Evolutionary conservation across 1,140 invertebrate genomes (phyloP).

Genomic region (Gyrodactylus bullatarudis): DNA sequence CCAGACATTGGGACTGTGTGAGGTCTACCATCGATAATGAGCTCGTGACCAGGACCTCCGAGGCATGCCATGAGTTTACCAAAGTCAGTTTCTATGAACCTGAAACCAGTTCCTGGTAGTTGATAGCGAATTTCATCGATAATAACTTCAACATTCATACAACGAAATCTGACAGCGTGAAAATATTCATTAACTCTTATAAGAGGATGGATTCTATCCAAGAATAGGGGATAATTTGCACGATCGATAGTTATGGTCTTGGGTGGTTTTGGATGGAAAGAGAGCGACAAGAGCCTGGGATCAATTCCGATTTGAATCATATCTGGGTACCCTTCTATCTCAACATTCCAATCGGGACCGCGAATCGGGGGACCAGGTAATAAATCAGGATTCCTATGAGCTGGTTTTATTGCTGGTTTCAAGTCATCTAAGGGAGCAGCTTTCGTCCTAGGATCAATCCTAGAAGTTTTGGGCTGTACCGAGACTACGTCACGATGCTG

Average conservation of each 20-base stretch:
- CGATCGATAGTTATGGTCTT: neutral
- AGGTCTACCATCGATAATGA: constrained; percentile 1
- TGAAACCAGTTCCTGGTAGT: neutral
- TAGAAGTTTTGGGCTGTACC: neutral
- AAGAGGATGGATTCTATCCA: neutral
- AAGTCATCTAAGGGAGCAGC: no score
- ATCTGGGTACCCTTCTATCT: neutral
- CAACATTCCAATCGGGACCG: neutral
- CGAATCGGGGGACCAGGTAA: neutral
- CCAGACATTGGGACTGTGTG: neutral
- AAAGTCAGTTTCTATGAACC: neutral
- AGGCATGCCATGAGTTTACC: neutral
- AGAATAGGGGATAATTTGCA: neutral
- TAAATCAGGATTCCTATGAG: neutral
- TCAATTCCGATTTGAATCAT: constrained; percentile 3
- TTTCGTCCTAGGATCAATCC: neutral
- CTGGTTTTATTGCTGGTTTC: no score
- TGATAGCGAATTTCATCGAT: neutral
- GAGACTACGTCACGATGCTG: neutral
- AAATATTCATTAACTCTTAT: neutral
- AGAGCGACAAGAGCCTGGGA: neutral
- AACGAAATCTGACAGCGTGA: constrained; percentile 1
- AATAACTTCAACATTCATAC: neutral
- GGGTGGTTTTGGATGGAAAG: neutral
- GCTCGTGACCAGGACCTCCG: constrained; percentile 2